Evolutionary conservation across 2,113 vertebrate genomes (phyloP), one percentile per base, ranked within the genome.

Genomic region (Nettapus auritus): DNA sequence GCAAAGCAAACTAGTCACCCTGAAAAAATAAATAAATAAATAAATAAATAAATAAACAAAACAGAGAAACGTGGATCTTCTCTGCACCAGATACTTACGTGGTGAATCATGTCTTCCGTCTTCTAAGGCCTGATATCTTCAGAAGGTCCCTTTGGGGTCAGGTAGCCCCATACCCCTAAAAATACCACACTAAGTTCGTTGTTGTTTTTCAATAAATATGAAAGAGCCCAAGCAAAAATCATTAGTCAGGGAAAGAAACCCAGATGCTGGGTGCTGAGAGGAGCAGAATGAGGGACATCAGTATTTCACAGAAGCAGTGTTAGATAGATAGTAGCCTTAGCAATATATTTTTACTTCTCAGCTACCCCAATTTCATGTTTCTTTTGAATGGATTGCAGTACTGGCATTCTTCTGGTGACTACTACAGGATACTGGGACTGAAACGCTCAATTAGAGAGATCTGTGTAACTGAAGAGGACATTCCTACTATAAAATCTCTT

Each of bases 81-180:
- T 60, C 13, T 80, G 50, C 33, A 60, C 14, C 33, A 60, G 25
- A 22, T 15, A 34, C 33, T 3, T 34, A 4, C 5, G 11, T 73
- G 44, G 22, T n/a, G 26, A 69, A 48, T 48, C 0, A 0, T 31
- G 28, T 36, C 23, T 77, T 74, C 13, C 42, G 23, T 40, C 26
- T 77, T 66, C 12, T 56, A 56, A 29, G 0, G 0, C 8, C 34
- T 0, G 0, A 0, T 38, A 21, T 10, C 20, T 86, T 63, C 42
- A 67, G 26, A 68, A 44, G 11, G 14, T 28, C 4, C 14, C 33
- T 82, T 73, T 42, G 60, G 53, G 26, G 34, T 10, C 4, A 63
- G 6, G 16, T 38, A 76, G 33, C 16, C 57, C 6, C 28, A 15
- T 22, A 52, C 0, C 13, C 66, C 15, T 69, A 38, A 21, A 89